Base-by-base conservation (phyloP, 2,888 invertebrate genomes). In the Acleris literana region DNA sequence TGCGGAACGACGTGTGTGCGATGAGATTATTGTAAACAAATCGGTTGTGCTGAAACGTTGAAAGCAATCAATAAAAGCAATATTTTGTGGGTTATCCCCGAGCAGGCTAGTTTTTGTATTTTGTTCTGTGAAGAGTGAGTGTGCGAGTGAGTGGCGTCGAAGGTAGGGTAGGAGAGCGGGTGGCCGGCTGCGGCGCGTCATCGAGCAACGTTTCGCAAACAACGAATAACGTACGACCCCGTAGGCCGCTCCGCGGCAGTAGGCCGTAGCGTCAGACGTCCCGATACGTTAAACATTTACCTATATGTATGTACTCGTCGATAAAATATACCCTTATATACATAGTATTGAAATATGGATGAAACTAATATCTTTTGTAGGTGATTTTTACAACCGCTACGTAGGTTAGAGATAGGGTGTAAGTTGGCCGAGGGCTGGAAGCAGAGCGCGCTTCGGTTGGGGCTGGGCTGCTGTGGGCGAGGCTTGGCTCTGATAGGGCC, bases 351-450 rank as follows among this genome's bases (percentile, higher is more conserved):
- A 89, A 90, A 91, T 88, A 88, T 87, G 92, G 88, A 93, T 88
- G 91, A 91, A 92, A 92, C 87, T 92, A 92, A 92, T 93, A 93
- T 93, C 93, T 93, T 93, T 93, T 93, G 93, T 93, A 93, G 93
- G 90, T 87, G 91, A 92, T 91, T 92, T 93, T 93, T 93, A 93
- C 93, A 93, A 93, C 86, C 86, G 92, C 91, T 91, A 89, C 81
- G 92, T 92, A 92, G 92, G 88, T 89, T 91, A 91, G 87, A 86
- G 79, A 84, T 86, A 89, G 79, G 77, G 81, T 82, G 86, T 90
- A 91, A 89, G 90, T 86, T 83, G 81, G 86, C 84, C 84, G 84
- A 85, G 82, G 85, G 85, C 86, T 79, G 79, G 77, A 76, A 73
- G 77, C 75, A 75, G 75, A 76, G 81, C 79, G 81, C 22, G 52